Conservation (phyloP, 1,140 invertebrate species). For the Drosophila biarmipes region DNA sequence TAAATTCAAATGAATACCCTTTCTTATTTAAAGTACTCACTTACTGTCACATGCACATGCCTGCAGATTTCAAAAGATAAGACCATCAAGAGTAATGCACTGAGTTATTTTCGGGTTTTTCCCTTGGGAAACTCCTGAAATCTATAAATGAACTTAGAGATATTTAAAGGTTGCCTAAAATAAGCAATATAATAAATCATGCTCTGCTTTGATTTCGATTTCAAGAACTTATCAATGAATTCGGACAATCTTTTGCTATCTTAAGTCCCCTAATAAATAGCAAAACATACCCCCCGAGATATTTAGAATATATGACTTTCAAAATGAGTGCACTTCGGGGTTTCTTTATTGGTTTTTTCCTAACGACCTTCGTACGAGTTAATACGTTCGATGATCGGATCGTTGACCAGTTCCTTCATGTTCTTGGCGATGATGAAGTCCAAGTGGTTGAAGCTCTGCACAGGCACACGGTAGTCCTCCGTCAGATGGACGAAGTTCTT, state of each 20-base stretch:
- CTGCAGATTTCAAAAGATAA: conserved; percentile 9
- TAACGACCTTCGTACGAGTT: conserved; percentile 52
- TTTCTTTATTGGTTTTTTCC: conserved; percentile 8
- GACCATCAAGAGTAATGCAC: conserved; percentile 2
- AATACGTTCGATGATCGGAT: conserved; percentile 65
- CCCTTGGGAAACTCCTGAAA: background rate
- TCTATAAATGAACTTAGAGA: background rate
- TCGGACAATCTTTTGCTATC: background rate
- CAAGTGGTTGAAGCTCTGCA: conserved; percentile 88
- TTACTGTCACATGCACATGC: background rate
- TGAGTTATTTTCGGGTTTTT: conserved; percentile 9
- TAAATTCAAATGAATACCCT: conserved; percentile 26
- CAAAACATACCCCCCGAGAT: background rate
- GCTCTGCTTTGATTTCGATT: background rate
- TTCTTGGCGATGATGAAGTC: conserved; percentile 89
- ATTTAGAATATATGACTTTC: background rate
- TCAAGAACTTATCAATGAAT: too few relatives aligned
- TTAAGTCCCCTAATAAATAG: background rate
- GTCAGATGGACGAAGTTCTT: conserved; percentile 33
- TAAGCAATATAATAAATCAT: background rate
- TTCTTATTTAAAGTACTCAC: background rate
- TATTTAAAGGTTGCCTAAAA: background rate
- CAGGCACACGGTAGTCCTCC: conserved; percentile 85
- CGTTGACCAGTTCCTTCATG: conserved; percentile 87
- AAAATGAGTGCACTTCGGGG: conserved; percentile 1